phyloP scores from a whole-genome alignment of 92 coral and sea anemone genomes.

The Bergia puertoricense region DNA sequence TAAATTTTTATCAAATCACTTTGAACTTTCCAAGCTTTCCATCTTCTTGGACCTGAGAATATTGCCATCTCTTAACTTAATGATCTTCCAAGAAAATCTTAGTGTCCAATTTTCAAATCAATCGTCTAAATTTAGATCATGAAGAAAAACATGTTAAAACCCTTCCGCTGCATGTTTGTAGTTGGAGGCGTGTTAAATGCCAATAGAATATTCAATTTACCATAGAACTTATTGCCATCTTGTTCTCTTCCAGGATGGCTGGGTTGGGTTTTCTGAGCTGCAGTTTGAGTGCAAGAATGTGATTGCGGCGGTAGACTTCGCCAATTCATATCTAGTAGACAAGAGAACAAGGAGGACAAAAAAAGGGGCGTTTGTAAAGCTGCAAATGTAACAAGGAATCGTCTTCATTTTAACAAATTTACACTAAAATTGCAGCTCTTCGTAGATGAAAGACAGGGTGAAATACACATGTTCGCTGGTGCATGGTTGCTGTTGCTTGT shows the following conservation, averaged over 20 bases:
- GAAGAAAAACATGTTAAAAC: too few relatives aligned
- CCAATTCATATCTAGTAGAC: slow-evolving; percentile 78
- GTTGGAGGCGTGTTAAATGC: too few relatives aligned
- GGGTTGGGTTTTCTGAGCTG: slow-evolving; percentile 84
- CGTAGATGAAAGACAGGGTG: too few relatives aligned
- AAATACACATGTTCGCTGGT: too few relatives aligned
- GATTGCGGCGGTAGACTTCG: slow-evolving; percentile 83
- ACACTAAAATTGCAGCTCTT: neutral
- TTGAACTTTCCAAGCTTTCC: too few relatives aligned
- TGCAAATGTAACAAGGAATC: neutral
- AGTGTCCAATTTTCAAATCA: too few relatives aligned
- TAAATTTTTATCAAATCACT: too few relatives aligned
- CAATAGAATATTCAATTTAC: neutral
- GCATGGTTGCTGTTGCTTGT: too few relatives aligned
- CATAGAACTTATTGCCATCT: neutral
- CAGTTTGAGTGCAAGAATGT: slow-evolving; percentile 84
- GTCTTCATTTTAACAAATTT: neutral
- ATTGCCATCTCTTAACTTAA: too few relatives aligned
- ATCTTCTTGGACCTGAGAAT: too few relatives aligned
- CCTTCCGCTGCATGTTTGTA: neutral
- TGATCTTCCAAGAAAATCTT: too few relatives aligned
- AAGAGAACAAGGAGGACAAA: slow-evolving; percentile 4
- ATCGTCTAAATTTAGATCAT: too few relatives aligned
- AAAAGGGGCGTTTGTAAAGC: neutral
- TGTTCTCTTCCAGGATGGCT: slow-evolving; percentile 71